Conservation (phyloP, 2,888 invertebrate genomes). For the Arge pagana region DNA sequence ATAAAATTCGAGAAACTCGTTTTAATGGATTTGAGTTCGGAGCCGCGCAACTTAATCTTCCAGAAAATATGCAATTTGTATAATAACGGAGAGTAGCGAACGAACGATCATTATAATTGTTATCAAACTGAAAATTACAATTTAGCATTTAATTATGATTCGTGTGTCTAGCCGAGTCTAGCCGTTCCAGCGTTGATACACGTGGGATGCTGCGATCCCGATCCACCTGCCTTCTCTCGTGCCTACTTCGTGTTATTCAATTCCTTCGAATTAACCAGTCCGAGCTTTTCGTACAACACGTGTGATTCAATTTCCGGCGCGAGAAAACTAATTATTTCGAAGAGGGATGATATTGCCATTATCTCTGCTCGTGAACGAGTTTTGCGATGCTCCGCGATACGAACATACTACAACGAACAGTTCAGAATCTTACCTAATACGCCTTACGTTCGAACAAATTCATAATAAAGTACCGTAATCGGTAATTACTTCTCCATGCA, state of each 20-base stretch:
- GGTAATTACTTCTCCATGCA: too few relatives aligned
- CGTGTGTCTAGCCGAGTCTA: conserved; percentile 13
- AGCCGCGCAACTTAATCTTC: conserved; percentile 49
- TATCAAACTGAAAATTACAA: conserved; percentile 55
- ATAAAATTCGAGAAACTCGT: conserved; percentile 19
- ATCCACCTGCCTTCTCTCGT: background rate
- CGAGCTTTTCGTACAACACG: background rate
- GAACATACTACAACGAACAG: background rate
- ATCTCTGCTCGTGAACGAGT: background rate
- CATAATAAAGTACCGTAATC: conserved; percentile 4
- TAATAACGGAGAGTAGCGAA: conserved; percentile 50
- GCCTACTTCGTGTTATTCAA: background rate
- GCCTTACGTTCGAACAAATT: background rate
- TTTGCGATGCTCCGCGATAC: background rate
- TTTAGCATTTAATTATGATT: conserved; percentile 54
- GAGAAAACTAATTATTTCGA: conserved; percentile 14
- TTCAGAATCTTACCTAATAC: conserved; percentile 1
- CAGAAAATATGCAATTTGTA: conserved; percentile 57
- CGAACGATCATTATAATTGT: conserved; percentile 50
- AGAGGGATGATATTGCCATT: background rate
- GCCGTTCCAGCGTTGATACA: too few relatives aligned
- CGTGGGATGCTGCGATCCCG: too few relatives aligned
- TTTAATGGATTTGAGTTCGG: conserved; percentile 13
- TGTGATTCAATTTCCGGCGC: conserved; percentile 17
- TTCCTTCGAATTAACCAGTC: too few relatives aligned